Evolutionary conservation across 2,797 vertebrate species (phyloP).

Genomic region (Acanthurus lineatus): DNA sequence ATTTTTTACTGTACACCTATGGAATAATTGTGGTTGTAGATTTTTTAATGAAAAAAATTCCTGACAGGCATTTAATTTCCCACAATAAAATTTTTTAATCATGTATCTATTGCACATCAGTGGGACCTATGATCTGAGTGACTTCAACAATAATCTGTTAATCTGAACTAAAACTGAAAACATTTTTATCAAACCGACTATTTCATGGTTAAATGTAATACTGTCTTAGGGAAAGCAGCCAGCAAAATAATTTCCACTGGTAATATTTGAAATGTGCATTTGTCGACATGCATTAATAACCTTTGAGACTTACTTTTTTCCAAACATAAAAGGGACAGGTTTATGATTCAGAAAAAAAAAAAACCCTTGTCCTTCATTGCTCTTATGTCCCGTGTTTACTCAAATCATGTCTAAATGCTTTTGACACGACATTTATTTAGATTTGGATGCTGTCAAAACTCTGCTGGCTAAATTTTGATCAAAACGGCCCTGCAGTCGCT

Average conservation of each 20-base stretch:
- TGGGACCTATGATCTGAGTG: no score
- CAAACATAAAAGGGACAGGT: neutral
- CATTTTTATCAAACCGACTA: neutral
- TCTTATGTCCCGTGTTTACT: conserved; percentile 6
- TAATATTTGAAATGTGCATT: neutral
- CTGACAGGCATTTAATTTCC: fast-evolving
- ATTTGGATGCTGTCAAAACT: conserved; percentile 30
- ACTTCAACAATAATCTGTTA: no score
- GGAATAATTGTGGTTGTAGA: neutral
- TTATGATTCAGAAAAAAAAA: neutral
- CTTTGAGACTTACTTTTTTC: neutral
- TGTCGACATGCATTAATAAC: neutral
- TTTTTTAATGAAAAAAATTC: neutral
- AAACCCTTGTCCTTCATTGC: neutral
- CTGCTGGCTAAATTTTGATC: conserved; percentile 32
- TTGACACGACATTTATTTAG: conserved; percentile 53
- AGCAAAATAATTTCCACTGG: neutral
- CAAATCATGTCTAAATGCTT: conserved; percentile 31
- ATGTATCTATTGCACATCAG: no score
- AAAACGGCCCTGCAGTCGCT: conserved; percentile 19
- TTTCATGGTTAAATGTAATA: neutral
- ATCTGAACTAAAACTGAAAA: neutral
- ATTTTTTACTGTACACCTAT: neutral
- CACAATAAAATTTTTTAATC: no score
- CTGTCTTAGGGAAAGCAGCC: neutral